Evolutionary conservation across 2,888 invertebrate genomes (phyloP).

Genomic region (Thumatha senex): DNA sequence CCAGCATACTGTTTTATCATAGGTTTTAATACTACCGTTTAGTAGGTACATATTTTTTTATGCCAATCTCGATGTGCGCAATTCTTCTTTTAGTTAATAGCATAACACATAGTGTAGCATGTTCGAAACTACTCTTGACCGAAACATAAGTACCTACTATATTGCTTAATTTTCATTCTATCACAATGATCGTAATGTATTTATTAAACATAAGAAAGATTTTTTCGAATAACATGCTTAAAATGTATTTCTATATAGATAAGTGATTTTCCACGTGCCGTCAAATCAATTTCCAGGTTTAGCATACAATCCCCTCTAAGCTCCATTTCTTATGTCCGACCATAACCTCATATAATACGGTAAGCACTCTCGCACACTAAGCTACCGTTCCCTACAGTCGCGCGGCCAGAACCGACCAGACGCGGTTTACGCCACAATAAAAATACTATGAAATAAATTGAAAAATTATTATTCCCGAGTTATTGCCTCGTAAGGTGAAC

Average conservation of each 20-base stretch:
- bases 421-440: constrained; percentile 32
- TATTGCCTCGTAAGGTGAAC: constrained; percentile 34
- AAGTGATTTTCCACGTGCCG: constrained; percentile 2
- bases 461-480: constrained; percentile 34
- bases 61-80: too few species aligned
- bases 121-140: too few species aligned
- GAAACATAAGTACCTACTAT: too few species aligned
- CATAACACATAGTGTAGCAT: too few species aligned
- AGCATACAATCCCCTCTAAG: constrained; percentile 11
- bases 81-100: too few species aligned
- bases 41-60: not conserved
- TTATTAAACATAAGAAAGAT: too few species aligned
- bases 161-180: too few species aligned
- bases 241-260: too few species aligned
- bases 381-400: not conserved
- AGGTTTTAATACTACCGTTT: too few species aligned
- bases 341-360: constrained; percentile 9
- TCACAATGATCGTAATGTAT: too few species aligned
- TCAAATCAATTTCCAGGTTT: constrained; percentile 21
- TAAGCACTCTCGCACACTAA: constrained; percentile 2
- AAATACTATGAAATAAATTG: constrained; percentile 43
- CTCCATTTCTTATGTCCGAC: constrained; percentile 8
- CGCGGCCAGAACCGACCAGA: constrained; percentile 14
- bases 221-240: too few species aligned
- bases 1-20: too few species aligned